Evolutionary conservation across 2,113 vertebrate species (phyloP), one percentile per base, ranked within the genome.

Genomic region (Labeo catla): DNA sequence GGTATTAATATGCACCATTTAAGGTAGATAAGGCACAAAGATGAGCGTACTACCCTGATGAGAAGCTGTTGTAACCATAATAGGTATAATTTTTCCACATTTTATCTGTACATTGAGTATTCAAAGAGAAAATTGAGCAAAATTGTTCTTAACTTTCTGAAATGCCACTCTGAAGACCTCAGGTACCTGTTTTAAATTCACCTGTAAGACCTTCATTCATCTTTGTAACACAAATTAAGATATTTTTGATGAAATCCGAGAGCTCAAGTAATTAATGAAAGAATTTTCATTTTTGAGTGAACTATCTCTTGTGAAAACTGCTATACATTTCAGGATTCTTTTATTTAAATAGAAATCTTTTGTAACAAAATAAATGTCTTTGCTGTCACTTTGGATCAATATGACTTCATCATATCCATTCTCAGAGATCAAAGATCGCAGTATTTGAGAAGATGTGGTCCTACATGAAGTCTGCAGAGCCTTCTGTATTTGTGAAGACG

Each of bases 371-470:
- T 70, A 4, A 43, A 70, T 19, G 66, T 19, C 34, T 70, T 43
- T 4, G 4, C 65, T 68, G 65, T 68, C 13, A 36, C 36, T 70
- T 70, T 39, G 39, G 66, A 39, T 19, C 34, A 72, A 19, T 34
- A 21, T 12, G 39, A 8, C 79, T 83, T 54, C 34, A 47, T 28
- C 34, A 13, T 2, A 89, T 86, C 91, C 86, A 5, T 86, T 34
- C 0, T 0, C 90, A 99, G 98, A 93, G 98, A 88, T 99, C 98
- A 84, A 99, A 99, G 95, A 99, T 99, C 6, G 98, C 96, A 0
- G 98, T 99, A 74, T 99, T 99, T 86, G 98, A 99, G 95, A 99
- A 99, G 95, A 99, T 99, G 98, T 99, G 98, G 98, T 99, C 98
- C 0, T 99, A 99, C 93, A 99, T 99, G 98, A 96, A 97, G 87